Evolutionary conservation across 2,888 invertebrate species (phyloP), one percentile per base, ranked within the genome.

Genomic region (Sphinx pinastri): DNA sequence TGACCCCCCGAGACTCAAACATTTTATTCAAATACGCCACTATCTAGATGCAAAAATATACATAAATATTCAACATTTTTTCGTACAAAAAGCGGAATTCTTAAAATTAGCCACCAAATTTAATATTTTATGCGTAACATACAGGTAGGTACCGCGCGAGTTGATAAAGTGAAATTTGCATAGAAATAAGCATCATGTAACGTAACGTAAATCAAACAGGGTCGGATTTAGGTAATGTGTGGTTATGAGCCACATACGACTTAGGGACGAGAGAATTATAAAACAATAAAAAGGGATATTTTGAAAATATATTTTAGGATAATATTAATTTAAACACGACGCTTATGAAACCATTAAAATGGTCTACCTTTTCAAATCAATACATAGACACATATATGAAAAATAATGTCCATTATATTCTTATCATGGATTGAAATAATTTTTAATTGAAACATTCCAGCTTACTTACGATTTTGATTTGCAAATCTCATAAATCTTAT

Each of bases 131-230:
- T 57, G 68, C 68, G 47, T 68, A 71, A 58, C 71, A 63, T 58
- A 69, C 66, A 71, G 71, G 68, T 68, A 68, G 49, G 57, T 71
- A 68, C 68, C 38, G 68, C 63, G 66, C 57, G 66, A 54, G 58
- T 57, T 71, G 75, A 75, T 76, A 76, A 76, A 72, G 68, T 63
- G 52, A 60, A 72, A 77, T 77, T 76, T 77, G 73, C 76, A 77
- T 77, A 74, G 72, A 75, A 75, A 77, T 74, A 76, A 72, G 72
- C 72, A 71, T 71, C 70, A 73, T 73, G 72, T 75, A 74, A 73
- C 72, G 72, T 73, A 10, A 68, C 68, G 69, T 55, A 67, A 25
- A 58, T 51, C 58, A 25, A 52, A 58, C 67, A 31, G 59, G 59
- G 52, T 59, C 7, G 70, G 52, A 70, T 45, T 67, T 19, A 52